Evolutionary conservation across 64 coral and sea anemone genomes (phyloP), one percentile per base, ranked within the genome.

Genomic region (Pocillopora damicornis): DNA sequence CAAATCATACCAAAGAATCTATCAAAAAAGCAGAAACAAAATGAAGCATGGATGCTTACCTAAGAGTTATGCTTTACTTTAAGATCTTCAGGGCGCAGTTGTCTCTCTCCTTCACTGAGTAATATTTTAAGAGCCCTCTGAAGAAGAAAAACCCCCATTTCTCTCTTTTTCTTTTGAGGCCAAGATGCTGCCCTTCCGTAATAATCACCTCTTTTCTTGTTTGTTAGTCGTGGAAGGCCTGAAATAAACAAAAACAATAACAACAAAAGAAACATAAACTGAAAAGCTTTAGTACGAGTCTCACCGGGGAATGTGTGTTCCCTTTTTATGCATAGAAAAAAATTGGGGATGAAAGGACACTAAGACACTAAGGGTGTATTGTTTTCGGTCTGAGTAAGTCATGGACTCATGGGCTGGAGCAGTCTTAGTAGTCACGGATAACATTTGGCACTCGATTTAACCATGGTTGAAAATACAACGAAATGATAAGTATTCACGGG

Each of bases 211-310:
- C 80, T 88, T 60, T 99, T 99, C 5, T 95, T 22, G 65, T 99
- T 99, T 0, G 96, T 99, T 11, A 99, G 42, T 5, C 93, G 88
- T 0, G 90, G 61, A 11, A 99, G 93, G 73, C 96, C 96, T 99
- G 42, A 37, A 22, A 11, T 36, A 45, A 37, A 1, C 15, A 58
- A 60, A 37, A 61, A 45, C 23, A 57, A 79, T 17, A 59, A 26
- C 25, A n/a, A 11, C 15, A 35, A 35, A 86, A 10, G 13, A 17
- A 26, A 51, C 16, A 15, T 20, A 18, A n/a, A 11, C 51, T 58
- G 79, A 51, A 1, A 15, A 8, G 58, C 16, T 17, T 81, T 5
- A 81, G 20, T 61, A 42, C 45, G 17, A 10, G 58, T 18, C 45
- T 18, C 9, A 51, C 20, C 11, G 14, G 22, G 16, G 22, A 80